Evolutionary conservation across 92 coral and sea anemone species (phyloP).

Genomic region (Parazoanthus swiftii): DNA sequence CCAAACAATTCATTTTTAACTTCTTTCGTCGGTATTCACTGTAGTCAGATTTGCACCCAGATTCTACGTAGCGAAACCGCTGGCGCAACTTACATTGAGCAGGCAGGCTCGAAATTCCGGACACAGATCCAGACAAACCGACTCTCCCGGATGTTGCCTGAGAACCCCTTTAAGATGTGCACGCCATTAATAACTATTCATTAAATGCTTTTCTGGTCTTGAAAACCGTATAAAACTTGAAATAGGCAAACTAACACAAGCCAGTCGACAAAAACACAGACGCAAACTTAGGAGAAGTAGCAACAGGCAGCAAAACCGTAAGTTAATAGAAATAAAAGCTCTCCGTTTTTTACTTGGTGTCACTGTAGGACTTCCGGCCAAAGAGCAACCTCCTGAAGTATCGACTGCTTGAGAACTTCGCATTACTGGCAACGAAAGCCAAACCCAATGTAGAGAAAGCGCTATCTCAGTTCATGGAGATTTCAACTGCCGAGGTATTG

Average conservation of each 20-base stretch:
- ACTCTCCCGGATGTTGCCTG: no score
- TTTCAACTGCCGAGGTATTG: constrained; percentile 90
- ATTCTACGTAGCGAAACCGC: no score
- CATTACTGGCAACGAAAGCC: constrained; percentile 86
- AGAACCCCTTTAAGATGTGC: no score
- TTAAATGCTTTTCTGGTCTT: no score
- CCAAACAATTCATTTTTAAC: no score
- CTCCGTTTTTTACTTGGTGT: neutral
- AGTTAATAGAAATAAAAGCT: neutral
- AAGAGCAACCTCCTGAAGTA: constrained; percentile 74
- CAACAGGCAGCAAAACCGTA: neutral
- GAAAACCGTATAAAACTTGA: no score
- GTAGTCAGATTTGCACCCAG: no score
- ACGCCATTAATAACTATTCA: no score
- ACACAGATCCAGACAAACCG: no score
- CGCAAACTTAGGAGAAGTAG: neutral
- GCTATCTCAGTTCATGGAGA: constrained; percentile 93
- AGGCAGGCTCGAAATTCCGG: no score
- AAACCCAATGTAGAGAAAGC: constrained; percentile 91
- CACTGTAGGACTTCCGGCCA: constrained; percentile 80
- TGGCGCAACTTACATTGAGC: no score
- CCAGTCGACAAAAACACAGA: neutral
- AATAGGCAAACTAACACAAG: neutral
- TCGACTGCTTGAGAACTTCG: constrained; percentile 92
- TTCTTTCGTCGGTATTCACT: no score